Percentiles rank a stretch among this genome's conserved stretches.
These are phyloP conservation scores for Zeus faber DNA, from an alignment of 2,113 vertebrate genomes.

Conservation along the genomic window DNA sequence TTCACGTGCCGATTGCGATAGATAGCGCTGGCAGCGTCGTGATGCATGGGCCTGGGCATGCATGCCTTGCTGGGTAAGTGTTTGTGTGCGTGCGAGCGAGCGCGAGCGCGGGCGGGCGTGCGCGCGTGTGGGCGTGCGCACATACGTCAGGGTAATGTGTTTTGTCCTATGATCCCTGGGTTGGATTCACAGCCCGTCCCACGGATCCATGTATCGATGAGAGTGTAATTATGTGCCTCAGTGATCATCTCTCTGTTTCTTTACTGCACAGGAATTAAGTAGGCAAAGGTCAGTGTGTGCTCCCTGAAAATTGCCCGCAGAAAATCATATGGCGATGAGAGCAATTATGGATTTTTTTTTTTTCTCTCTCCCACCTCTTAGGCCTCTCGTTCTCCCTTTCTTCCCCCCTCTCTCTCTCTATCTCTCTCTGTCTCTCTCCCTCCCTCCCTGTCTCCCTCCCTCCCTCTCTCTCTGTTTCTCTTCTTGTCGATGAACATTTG, in stretches of 20 bases:
- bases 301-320: conserved; percentile 73
- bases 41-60: conserved; percentile 33
- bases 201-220: conserved; percentile 77
- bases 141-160: conserved; percentile 36
- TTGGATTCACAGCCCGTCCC: conserved; percentile 64
- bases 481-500: conserved; percentile 70
- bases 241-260: conserved; percentile 77
- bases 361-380: background rate
- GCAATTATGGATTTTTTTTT: conserved; percentile 74
- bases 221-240: conserved; percentile 78
- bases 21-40: conserved; percentile 39
- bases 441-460: conserved; percentile 22
- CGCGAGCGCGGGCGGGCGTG: conserved; percentile 16
- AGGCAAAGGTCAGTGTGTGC: conserved; percentile 76
- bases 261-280: conserved; percentile 77
- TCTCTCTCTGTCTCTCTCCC: conserved; percentile 26
- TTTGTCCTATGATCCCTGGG: conserved; percentile 65
- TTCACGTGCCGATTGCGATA: conserved; percentile 66
- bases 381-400: background rate
- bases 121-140: background rate
- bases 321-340: conserved; percentile 78
- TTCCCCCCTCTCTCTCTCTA: conserved; percentile 26
- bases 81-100: conserved; percentile 1
- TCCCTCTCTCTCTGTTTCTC: conserved; percentile 9
- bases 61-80: conserved; percentile 40